Conservation (phyloP, 2,888 invertebrate species). For the Bellardia pandia region DNA sequence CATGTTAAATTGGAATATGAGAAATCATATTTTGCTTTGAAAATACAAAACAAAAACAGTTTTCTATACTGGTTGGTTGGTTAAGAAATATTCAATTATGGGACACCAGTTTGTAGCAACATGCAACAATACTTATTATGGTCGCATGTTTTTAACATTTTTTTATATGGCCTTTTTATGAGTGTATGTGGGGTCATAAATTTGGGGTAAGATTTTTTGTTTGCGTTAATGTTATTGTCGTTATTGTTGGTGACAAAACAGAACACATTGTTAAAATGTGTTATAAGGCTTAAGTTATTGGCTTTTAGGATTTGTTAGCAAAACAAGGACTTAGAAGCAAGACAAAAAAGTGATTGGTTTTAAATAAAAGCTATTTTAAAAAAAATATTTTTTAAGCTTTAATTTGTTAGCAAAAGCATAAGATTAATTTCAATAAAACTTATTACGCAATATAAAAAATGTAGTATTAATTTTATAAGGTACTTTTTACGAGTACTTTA, state of each 20-base stretch:
- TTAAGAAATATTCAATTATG: conserved; percentile 40
- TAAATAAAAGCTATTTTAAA: no score
- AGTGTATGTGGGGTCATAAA: conserved; percentile 39
- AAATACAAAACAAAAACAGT: not conserved
- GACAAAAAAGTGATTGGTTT: no score
- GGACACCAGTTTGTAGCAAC: conserved; percentile 23
- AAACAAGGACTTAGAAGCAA: no score
- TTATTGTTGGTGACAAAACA: not conserved
- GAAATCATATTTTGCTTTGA: conserved; percentile 6
- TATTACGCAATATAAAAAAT: no score
- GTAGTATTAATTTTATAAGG: no score
- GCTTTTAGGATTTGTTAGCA: not conserved
- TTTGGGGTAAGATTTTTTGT: conserved; percentile 17
- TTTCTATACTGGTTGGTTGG: conserved; percentile 9
- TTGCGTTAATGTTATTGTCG: not conserved
- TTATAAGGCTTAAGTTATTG: not conserved
- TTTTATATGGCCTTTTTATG: conserved; percentile 44
- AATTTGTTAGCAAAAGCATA: no score
- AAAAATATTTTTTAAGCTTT: no score
- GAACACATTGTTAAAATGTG: not conserved
- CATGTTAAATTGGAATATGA: conserved; percentile 8
- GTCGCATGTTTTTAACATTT: conserved; percentile 36
- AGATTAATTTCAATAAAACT: no score
- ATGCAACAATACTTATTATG: conserved; percentile 44
- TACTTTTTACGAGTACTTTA: no score